A percentile compares a stretch with the other conserved stretches of the same genome.
phyloP scores from a whole-genome alignment of 2,113 vertebrate genomes.

The Mus pahari region DNA sequence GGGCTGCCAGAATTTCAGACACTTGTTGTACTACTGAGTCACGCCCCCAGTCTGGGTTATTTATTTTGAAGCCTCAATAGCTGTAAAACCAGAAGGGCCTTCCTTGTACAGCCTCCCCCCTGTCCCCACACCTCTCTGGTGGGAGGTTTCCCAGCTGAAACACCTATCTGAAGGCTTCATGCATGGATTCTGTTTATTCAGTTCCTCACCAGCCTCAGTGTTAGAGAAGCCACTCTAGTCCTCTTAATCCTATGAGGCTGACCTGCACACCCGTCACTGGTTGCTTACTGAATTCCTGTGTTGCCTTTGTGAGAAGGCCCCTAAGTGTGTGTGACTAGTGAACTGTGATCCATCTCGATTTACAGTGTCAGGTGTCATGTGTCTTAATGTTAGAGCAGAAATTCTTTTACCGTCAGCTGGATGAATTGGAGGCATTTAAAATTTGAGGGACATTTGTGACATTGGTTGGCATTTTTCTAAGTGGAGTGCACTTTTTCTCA shows the following conservation, averaged over 20 bases:
- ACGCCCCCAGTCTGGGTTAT: background rate
- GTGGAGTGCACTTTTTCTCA: background rate
- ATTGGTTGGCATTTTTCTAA: background rate
- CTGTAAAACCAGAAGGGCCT: no score
- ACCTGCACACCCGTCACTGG: background rate
- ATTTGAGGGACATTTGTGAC: background rate
- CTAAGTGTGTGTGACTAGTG: background rate
- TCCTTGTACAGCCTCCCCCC: background rate
- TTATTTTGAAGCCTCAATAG: background rate
- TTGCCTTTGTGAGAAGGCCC: background rate
- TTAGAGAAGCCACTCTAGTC: background rate
- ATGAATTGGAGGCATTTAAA: background rate
- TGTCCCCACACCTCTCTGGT: no score
- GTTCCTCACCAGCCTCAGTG: background rate
- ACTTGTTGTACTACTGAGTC: background rate
- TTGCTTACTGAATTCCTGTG: background rate
- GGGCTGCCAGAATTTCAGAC: background rate
- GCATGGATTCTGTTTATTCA: background rate
- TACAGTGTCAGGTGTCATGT: background rate
- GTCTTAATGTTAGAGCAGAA: background rate
- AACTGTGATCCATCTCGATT: background rate
- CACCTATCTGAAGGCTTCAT: background rate
- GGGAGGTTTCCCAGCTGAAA: background rate
- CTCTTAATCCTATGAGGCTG: background rate
- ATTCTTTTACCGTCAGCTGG: background rate